phyloP scores from a whole-genome alignment of 2,888 invertebrate genomes.

The Ferdinandea cuprea region DNA sequence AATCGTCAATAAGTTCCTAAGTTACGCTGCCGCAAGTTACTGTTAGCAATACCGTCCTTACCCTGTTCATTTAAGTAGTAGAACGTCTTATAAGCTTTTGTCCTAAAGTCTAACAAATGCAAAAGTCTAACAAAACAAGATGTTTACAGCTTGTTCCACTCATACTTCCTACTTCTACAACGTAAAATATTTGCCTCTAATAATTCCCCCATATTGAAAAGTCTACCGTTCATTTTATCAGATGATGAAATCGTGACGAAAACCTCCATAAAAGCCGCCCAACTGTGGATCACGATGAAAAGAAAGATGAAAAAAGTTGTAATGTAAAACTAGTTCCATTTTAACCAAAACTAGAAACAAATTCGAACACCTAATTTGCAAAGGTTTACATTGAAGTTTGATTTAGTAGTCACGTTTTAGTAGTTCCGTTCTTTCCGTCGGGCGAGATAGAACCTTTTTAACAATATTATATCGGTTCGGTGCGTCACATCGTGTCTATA shows the following conservation, averaged over 20 bases:
- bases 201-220: too few relatives aligned
- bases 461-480: not conserved
- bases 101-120: too few relatives aligned
- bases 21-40: too few relatives aligned
- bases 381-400: not conserved
- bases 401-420: not conserved
- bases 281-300: not conserved
- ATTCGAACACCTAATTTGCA: not conserved
- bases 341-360: not conserved
- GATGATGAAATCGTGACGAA: not conserved
- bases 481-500: not conserved
- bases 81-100: too few relatives aligned
- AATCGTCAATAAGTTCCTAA: too few relatives aligned
- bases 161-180: too few relatives aligned
- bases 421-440: not conserved
- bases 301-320: not conserved
- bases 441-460: not conserved
- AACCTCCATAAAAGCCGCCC: not conserved
- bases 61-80: too few relatives aligned
- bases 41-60: too few relatives aligned
- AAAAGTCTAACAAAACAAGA: too few relatives aligned
- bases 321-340: not conserved
- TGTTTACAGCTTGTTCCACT: too few relatives aligned
- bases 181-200: too few relatives aligned
- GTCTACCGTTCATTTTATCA: too few relatives aligned